phyloP scores from a whole-genome alignment of 2,113 vertebrate species.

The Gymnogyps californianus region DNA sequence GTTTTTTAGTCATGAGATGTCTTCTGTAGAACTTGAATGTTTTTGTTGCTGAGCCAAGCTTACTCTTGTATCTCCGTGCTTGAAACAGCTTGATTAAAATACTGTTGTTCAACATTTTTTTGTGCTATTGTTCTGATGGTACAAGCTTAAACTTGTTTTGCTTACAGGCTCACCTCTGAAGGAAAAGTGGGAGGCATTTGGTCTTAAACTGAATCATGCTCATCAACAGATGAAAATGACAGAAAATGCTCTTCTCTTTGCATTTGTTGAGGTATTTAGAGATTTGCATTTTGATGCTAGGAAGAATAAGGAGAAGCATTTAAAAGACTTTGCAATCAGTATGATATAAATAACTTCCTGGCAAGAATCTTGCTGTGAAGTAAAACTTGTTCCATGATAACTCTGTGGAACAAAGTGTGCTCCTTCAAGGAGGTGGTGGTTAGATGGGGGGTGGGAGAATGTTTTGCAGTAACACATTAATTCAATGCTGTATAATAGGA shows the following conservation, averaged over 20 bases:
- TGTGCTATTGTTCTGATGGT: background rate
- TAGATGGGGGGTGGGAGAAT: background rate
- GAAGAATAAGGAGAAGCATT: background rate
- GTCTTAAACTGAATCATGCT: constrained; percentile 86
- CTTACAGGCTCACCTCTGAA: constrained; percentile 80
- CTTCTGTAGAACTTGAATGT: background rate
- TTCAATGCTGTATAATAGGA: background rate
- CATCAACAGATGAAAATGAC: constrained; percentile 93
- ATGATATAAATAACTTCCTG: background rate
- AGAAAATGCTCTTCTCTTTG: constrained; percentile 89
- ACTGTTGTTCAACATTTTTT: background rate
- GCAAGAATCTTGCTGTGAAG: background rate
- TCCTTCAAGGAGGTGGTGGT: background rate
- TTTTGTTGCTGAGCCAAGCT: background rate
- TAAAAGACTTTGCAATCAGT: background rate
- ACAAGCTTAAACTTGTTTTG: background rate
- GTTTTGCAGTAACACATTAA: background rate
- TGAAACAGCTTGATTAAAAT: background rate
- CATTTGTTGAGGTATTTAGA: constrained; percentile 93
- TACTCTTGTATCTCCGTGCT: background rate
- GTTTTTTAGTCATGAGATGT: background rate
- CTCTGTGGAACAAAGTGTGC: background rate
- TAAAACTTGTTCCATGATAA: background rate
- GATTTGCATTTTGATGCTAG: background rate
- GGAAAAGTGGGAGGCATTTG: constrained; percentile 90